These are phyloP conservation scores for Anseranas semipalmata DNA, from an alignment of 2,113 vertebrate species.

Conservation along the genomic window DNA sequence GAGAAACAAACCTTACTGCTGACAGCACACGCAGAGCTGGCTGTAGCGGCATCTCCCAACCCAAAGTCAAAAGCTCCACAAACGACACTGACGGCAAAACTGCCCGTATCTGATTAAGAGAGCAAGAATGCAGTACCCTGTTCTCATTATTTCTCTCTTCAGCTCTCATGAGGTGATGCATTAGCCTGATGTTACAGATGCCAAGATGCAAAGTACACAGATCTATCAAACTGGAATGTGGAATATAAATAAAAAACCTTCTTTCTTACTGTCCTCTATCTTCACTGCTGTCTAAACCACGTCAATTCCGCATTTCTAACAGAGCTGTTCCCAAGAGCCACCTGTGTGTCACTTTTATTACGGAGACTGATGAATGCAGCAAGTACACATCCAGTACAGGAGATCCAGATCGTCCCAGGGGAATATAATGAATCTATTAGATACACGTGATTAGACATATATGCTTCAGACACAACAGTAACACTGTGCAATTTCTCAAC, in stretches of 20 bases:
- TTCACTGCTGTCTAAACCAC: neutral
- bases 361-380: neutral
- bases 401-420: neutral
- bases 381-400: neutral
- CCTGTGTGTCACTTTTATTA: neutral
- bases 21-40: neutral
- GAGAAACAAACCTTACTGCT: neutral
- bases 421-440: neutral
- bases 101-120: neutral
- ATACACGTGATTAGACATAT: neutral
- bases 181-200: neutral
- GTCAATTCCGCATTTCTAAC: neutral
- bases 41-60: neutral
- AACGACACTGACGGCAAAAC: neutral
- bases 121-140: rapidly evolving
- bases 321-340: neutral
- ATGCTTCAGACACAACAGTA: neutral
- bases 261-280: neutral
- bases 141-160: neutral
- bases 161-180: neutral
- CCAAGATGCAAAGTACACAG: neutral
- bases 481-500: neutral
- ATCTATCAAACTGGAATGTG: neutral
- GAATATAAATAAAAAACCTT: neutral
- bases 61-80: rapidly evolving